Percentiles rank a stretch among this genome's conserved stretches.
These are phyloP conservation scores for Hydrophis major DNA, from an alignment of 2,797 vertebrate genomes.

Conservation along the genomic window DNA sequence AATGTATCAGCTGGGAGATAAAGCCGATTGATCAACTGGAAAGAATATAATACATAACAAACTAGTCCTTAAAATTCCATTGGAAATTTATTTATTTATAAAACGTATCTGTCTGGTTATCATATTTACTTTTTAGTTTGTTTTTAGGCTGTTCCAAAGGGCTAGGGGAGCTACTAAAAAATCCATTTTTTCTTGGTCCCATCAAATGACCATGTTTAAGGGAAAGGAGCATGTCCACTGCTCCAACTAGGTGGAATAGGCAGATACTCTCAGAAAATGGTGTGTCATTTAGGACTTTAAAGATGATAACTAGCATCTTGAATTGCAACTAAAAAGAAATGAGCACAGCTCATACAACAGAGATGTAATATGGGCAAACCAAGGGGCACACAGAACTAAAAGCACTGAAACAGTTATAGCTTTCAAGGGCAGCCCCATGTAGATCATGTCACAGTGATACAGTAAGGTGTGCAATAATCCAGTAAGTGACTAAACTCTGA, in stretches of 20 bases:
- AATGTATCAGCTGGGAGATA: background rate
- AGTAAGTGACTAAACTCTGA: background rate
- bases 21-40: background rate
- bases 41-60: background rate
- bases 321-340: background rate
- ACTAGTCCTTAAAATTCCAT: background rate
- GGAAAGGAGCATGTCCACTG: background rate
- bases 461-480: background rate
- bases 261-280: background rate
- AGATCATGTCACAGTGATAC: background rate
- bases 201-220: background rate
- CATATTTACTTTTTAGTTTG: too few species aligned
- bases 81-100: background rate
- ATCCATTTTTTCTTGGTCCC: background rate
- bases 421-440: background rate
- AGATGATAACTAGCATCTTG: background rate
- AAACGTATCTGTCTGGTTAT: background rate
- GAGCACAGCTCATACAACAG: background rate
- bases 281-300: background rate
- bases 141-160: background rate
- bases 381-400: background rate
- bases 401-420: background rate
- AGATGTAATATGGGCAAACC: background rate
- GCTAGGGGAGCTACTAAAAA: background rate
- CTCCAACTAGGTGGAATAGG: background rate